phyloP scores from a whole-genome alignment of 2,797 vertebrate genomes.

The Ibycter americanus region DNA sequence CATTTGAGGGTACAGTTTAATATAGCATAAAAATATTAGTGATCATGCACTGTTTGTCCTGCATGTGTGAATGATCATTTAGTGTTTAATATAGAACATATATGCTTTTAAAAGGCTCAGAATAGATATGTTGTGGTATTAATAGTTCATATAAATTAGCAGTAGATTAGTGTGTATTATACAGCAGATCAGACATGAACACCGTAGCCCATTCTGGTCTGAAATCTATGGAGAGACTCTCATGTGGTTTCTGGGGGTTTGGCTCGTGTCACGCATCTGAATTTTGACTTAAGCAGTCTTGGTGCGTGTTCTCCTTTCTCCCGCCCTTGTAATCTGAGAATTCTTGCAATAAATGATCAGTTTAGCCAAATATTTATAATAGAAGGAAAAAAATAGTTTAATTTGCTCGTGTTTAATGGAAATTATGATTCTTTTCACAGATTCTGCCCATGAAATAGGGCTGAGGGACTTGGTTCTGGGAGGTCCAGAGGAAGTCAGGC shows the following conservation, averaged over 20 bases:
- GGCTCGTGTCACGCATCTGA: background rate
- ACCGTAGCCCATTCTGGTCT: background rate
- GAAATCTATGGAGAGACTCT: background rate
- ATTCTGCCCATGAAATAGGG: background rate
- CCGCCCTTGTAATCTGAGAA: background rate
- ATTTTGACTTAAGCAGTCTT: background rate
- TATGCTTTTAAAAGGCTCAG: background rate
- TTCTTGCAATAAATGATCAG: background rate
- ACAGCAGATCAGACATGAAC: background rate
- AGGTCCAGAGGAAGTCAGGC: background rate
- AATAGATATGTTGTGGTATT: background rate
- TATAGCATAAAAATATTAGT: background rate
- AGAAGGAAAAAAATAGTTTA: background rate
- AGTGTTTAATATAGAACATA: background rate
- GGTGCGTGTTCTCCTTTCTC: background rate
- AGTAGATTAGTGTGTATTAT: background rate
- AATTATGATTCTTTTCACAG: background rate
- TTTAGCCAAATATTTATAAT: background rate
- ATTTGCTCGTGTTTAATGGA: background rate
- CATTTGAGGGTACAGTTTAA: background rate
- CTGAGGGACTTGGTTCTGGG: background rate
- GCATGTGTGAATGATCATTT: background rate
- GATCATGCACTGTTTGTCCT: background rate
- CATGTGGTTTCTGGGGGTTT: background rate
- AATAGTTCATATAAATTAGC: background rate